Evolutionary conservation across 1,140 invertebrate species (phyloP).

Genomic region (Caerostris extrusa): DNA sequence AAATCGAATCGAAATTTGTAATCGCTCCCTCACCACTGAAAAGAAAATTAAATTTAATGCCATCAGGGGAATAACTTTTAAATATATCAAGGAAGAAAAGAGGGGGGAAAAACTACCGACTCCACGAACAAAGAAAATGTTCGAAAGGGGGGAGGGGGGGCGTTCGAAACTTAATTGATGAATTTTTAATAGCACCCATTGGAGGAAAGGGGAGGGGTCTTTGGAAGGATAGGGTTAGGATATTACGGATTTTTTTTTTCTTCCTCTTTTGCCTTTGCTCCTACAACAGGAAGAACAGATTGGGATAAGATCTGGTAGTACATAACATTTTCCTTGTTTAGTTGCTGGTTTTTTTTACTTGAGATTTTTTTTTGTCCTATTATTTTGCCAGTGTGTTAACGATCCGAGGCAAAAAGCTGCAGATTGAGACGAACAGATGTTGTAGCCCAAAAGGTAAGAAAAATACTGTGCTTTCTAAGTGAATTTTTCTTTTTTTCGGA

Average conservation of each 20-base stretch:
- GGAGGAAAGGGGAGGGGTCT: constrained; percentile 8
- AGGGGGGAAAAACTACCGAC: constrained; percentile 41
- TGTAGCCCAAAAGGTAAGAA: constrained; percentile 52
- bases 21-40: constrained; percentile 50
- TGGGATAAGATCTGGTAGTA: constrained; percentile 62
- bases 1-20: constrained; percentile 60
- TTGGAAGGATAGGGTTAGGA: constrained; percentile 67
- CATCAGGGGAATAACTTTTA: constrained; percentile 75
- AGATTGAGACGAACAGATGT: constrained; percentile 59
- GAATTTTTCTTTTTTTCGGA: constrained; percentile 30
- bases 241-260: constrained; percentile 66
- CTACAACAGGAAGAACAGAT: constrained; percentile 1
- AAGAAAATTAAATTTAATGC: constrained; percentile 77
- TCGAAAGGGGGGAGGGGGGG: constrained; percentile 46
- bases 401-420: constrained; percentile 57
- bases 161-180: constrained; percentile 77
- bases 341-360: not conserved
- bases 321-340: constrained; percentile 69
- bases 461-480: constrained; percentile 18
- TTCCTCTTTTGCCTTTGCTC: not conserved
- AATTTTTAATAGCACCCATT: constrained; percentile 77
- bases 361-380: not conserved
- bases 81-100: constrained; percentile 62
- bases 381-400: constrained; percentile 59
- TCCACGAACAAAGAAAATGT: constrained; percentile 52